Evolutionary conservation across 1,140 invertebrate species (phyloP).

Genomic region (Condylostylus longicornis): DNA sequence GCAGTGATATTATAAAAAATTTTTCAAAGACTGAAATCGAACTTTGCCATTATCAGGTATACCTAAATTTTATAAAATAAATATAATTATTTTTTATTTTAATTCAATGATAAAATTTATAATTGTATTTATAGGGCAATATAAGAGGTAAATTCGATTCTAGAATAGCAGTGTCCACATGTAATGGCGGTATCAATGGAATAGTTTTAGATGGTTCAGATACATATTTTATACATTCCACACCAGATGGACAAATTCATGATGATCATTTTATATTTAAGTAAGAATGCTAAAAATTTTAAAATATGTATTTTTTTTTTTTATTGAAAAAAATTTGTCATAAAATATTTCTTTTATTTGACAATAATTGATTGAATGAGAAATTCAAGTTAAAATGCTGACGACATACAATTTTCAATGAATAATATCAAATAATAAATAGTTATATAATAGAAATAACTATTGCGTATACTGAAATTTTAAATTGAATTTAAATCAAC

Average conservation of each 20-base stretch:
- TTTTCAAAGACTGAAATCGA: constrained; percentile 32
- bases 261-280: constrained; percentile 27
- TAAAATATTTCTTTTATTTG: too few relatives aligned
- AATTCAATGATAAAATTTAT: constrained; percentile 1
- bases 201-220: constrained; percentile 64
- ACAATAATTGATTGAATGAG: too few relatives aligned
- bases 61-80: background rate
- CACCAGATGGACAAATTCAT: constrained; percentile 17
- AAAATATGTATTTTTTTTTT: too few relatives aligned
- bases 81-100: constrained; percentile 1
- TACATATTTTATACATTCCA: constrained; percentile 57
- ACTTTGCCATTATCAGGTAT: constrained; percentile 31
- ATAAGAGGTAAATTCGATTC: constrained; percentile 54
- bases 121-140: constrained; percentile 39
- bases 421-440: too few relatives aligned
- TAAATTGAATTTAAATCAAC: too few relatives aligned
- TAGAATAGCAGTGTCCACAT: constrained; percentile 76
- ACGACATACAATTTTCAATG: too few relatives aligned
- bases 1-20: constrained; percentile 39
- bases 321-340: too few relatives aligned
- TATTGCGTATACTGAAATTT: too few relatives aligned
- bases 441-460: too few relatives aligned
- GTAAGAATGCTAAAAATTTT: too few relatives aligned
- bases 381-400: too few relatives aligned
- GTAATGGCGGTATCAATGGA: constrained; percentile 58